These are phyloP conservation scores for Eulemur rubriventer DNA, from an alignment of 2,797 vertebrate species.

Conservation along the genomic window DNA sequence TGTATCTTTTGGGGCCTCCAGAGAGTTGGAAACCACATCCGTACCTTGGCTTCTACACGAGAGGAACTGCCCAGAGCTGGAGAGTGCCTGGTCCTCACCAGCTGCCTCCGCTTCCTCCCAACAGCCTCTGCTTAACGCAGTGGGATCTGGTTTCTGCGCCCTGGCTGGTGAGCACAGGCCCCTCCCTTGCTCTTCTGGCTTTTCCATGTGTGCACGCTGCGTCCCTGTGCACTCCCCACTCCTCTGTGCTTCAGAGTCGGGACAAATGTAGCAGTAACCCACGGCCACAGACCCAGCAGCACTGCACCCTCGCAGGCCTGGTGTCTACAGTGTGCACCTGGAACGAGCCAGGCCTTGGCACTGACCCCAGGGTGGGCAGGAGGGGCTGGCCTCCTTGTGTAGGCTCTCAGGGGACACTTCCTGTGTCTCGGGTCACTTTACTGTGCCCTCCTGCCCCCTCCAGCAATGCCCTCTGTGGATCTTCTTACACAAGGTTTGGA, in stretches of 20 bases:
- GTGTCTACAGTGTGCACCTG: accelerated
- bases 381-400: accelerated
- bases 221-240: background rate
- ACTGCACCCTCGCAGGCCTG: accelerated
- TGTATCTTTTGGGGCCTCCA: slow-evolving; percentile 63
- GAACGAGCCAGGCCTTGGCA: background rate
- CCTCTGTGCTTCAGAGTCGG: background rate
- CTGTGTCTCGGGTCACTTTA: background rate
- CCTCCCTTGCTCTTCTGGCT: slow-evolving; percentile 1
- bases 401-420: accelerated
- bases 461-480: accelerated
- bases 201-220: background rate
- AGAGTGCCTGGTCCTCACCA: slow-evolving; percentile 16
- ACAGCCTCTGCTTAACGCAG: slow-evolving; percentile 2
- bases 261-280: too few species aligned
- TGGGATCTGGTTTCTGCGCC: background rate
- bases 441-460: accelerated
- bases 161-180: background rate
- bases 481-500: background rate
- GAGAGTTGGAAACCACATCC: slow-evolving; percentile 80
- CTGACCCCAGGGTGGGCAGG: accelerated
- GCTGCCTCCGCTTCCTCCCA: slow-evolving; percentile 73
- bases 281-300: accelerated
- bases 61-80: slow-evolving; percentile 70
- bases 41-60: slow-evolving; percentile 56